These are phyloP conservation scores for Nannoperca obscura DNA, from an alignment of 2,797 vertebrate species.

Conservation along the genomic window DNA sequence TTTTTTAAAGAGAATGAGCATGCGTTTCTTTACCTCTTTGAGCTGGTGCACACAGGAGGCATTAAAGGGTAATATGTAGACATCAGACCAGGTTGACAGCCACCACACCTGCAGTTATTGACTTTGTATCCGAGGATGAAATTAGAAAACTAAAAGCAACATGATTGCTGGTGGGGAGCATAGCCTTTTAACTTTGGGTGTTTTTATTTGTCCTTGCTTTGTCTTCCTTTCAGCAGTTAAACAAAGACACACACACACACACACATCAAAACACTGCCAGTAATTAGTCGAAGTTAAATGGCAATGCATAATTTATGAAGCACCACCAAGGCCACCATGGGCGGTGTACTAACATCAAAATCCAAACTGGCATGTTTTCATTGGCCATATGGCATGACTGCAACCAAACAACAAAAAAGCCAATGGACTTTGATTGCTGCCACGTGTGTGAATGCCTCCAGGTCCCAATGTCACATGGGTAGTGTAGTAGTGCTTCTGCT, in stretches of 20 bases:
- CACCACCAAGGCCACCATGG: neutral
- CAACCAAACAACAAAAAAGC: neutral
- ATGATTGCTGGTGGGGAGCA: neutral
- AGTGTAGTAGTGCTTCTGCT: neutral
- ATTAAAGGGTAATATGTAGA: neutral
- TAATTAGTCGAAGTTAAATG: neutral
- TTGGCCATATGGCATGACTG: neutral
- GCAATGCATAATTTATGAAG: neutral
- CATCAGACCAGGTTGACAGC: conserved; percentile 14
- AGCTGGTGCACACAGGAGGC: conserved; percentile 2
- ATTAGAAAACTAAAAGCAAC: neutral
- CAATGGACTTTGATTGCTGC: neutral
- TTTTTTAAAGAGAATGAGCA: conserved; percentile 5
- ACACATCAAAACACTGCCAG: neutral
- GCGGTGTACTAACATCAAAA: neutral
- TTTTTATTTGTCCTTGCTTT: neutral
- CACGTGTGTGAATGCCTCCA: neutral
- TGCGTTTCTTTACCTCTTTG: neutral
- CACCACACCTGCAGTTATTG: neutral
- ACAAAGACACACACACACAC: neutral
- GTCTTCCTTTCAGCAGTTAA: neutral
- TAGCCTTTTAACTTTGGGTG: neutral
- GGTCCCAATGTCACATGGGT: neutral
- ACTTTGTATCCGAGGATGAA: conserved; percentile 4
- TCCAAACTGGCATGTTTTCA: neutral